Evolutionary conservation across 1,140 invertebrate genomes (phyloP).

Genomic region (Saxidomus purpurata): DNA sequence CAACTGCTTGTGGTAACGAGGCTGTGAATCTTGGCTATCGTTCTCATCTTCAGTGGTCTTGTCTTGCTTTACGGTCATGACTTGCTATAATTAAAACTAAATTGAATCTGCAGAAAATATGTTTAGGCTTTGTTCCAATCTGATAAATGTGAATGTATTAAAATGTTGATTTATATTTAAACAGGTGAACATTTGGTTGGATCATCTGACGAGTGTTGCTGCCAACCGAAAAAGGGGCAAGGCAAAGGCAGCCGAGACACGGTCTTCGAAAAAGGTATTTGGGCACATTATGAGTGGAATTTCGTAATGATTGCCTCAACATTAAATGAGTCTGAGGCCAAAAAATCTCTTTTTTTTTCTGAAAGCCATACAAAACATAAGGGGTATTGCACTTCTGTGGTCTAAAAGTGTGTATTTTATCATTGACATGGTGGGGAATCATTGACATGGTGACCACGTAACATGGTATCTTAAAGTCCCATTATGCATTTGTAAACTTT

Average conservation of each 20-base stretch:
- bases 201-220: slow-evolving; percentile 31
- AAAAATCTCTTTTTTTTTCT: slow-evolving; percentile 28
- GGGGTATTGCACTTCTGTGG: slow-evolving; percentile 27
- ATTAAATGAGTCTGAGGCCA: slow-evolving; percentile 27
- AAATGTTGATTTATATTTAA: slow-evolving; percentile 35
- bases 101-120: slow-evolving; percentile 16
- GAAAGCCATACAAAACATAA: slow-evolving; percentile 33
- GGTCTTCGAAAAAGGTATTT: slow-evolving; percentile 32
- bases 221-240: slow-evolving; percentile 30
- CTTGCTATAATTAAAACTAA: slow-evolving; percentile 29
- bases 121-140: slow-evolving; percentile 26
- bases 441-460: slow-evolving; percentile 28
- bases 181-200: slow-evolving; percentile 31
- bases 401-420: slow-evolving; percentile 16
- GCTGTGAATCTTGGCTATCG: slow-evolving; percentile 25
- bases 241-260: slow-evolving; percentile 29
- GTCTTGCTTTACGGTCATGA: slow-evolving; percentile 23
- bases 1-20: too few species aligned
- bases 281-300: slow-evolving; percentile 31
- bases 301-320: slow-evolving; percentile 28
- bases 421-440: slow-evolving; percentile 30
- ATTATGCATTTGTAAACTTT: not conserved
- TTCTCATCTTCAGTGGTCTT: slow-evolving; percentile 15
- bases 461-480: slow-evolving; percentile 14
- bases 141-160: slow-evolving; percentile 29